These are phyloP conservation scores for Dolichotis patagonum DNA, from an alignment of 2,113 vertebrate genomes.

Conservation along the genomic window DNA sequence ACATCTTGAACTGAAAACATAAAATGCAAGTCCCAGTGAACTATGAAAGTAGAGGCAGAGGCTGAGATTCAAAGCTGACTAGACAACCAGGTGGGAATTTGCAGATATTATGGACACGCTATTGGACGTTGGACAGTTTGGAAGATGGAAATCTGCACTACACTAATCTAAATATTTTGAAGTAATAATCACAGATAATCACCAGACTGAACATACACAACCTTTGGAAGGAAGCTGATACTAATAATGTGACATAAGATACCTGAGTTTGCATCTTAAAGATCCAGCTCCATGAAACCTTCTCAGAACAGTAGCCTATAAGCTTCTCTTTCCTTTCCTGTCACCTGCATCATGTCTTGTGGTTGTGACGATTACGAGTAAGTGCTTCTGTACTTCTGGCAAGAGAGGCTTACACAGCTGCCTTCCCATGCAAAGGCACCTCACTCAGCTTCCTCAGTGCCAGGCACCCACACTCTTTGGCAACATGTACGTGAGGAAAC, in stretches of 20 bases:
- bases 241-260: neutral
- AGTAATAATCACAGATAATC: neutral
- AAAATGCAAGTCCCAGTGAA: neutral
- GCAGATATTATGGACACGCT: neutral
- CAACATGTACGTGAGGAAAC: neutral
- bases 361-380: neutral
- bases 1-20: neutral
- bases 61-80: neutral
- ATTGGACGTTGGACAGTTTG: neutral
- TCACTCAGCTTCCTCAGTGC: neutral
- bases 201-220: neutral
- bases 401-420: neutral
- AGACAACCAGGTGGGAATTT: neutral
- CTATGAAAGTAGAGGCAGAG: neutral
- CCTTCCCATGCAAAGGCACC: neutral
- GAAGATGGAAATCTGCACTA: neutral
- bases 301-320: neutral
- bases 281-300: neutral
- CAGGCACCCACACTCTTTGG: neutral
- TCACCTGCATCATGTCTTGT: neutral
- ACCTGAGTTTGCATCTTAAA: neutral
- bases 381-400: neutral
- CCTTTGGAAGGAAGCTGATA: neutral
- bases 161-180: neutral
- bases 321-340: neutral